phyloP scores from a whole-genome alignment of 2,888 invertebrate genomes.

The Cerceris ruficornis region DNA sequence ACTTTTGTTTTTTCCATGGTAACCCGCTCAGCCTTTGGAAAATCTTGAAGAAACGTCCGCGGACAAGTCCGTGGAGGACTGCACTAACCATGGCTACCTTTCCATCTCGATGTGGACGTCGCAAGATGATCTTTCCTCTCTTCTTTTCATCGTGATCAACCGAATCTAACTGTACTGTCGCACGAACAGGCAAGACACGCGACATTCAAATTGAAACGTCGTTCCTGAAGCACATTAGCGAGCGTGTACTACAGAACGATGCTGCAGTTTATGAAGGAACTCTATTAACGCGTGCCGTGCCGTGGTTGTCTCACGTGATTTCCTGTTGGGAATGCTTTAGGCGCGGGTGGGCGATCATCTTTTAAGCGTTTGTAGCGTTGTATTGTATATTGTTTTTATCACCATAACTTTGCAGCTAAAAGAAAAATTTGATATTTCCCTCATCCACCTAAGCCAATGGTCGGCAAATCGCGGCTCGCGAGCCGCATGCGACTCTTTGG shows the following conservation, averaged over 20 bases:
- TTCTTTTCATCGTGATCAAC: conserved; percentile 1
- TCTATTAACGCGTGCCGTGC: too few relatives aligned
- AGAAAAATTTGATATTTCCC: too few relatives aligned
- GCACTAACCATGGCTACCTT: background rate
- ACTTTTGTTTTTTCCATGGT: conserved; percentile 28
- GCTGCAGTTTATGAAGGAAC: background rate
- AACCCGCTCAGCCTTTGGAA: conserved; percentile 9
- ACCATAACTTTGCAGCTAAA: too few relatives aligned
- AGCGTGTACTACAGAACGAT: background rate
- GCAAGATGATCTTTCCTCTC: background rate
- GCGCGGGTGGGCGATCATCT: too few relatives aligned
- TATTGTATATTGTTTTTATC: too few relatives aligned
- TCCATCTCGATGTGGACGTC: background rate
- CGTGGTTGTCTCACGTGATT: background rate
- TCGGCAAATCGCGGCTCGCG: too few relatives aligned
- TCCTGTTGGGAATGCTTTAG: background rate
- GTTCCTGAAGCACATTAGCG: background rate
- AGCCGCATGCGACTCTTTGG: too few relatives aligned
- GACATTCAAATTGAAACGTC: too few relatives aligned
- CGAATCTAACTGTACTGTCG: background rate
- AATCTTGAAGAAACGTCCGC: conserved; percentile 15
- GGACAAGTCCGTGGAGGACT: background rate
- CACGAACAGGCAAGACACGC: background rate
- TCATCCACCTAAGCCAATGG: too few relatives aligned
- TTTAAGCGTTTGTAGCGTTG: too few relatives aligned